Evolutionary conservation across 1,140 invertebrate species (phyloP).

Genomic region (Drosophila sp.): DNA sequence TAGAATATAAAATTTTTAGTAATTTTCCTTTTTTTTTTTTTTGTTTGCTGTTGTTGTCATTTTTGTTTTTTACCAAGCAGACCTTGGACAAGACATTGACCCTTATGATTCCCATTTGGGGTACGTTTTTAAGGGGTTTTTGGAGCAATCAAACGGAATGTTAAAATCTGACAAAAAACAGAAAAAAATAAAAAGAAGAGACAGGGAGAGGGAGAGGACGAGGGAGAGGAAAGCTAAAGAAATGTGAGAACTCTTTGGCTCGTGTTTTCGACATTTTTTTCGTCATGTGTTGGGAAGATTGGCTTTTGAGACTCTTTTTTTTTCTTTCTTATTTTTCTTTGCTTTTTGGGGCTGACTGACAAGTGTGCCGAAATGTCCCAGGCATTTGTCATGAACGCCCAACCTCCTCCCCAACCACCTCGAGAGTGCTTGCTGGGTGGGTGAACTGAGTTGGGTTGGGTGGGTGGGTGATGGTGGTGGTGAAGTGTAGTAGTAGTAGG

Average conservation of each 20-base stretch:
- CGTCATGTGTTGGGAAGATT: conserved; percentile 43
- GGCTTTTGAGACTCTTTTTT: conserved; percentile 31
- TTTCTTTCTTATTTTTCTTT: neutral
- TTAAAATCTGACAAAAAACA: conserved; percentile 33
- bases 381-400: conserved; percentile 58
- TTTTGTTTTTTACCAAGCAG: neutral
- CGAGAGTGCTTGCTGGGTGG: neutral
- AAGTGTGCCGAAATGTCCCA: conserved; percentile 58
- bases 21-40: conserved; percentile 44
- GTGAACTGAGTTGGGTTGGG: no score
- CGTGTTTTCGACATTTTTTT: conserved; percentile 19
- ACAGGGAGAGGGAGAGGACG: neutral
- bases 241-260: conserved; percentile 21
- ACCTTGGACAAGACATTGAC: conserved; percentile 21
- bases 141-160: conserved; percentile 64
- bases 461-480: no score
- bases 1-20: conserved; percentile 45
- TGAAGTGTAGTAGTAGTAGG: no score
- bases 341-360: conserved; percentile 42
- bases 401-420: neutral
- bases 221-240: conserved; percentile 10
- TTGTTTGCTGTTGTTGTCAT: neutral
- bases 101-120: conserved; percentile 19
- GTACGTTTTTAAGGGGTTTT: conserved; percentile 8
- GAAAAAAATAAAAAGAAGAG: conserved; percentile 16